Evolutionary conservation across 2,113 vertebrate species (phyloP).

Genomic region (Ondatra zibethicus): DNA sequence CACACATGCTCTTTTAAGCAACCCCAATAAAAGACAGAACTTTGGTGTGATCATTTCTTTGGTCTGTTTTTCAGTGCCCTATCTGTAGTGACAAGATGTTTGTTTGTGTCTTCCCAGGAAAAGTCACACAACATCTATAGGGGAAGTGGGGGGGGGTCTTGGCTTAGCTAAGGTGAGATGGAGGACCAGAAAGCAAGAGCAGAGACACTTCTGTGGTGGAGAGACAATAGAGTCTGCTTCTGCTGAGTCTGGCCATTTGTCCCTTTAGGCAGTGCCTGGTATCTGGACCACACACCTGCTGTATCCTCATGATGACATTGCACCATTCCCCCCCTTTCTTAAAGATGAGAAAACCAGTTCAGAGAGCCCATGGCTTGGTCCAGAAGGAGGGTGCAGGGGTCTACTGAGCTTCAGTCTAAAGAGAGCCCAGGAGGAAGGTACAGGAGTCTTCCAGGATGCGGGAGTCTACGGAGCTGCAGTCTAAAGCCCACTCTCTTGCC

Average conservation of each 20-base stretch:
- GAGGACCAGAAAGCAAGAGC: neutral
- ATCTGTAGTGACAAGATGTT: neutral
- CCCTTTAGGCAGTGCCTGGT: neutral
- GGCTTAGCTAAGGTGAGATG: too few relatives aligned
- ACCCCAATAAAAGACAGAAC: neutral
- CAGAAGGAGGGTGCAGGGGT: neutral
- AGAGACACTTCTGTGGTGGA: neutral
- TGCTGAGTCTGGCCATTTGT: neutral
- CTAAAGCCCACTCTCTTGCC: neutral
- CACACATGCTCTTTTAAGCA: neutral
- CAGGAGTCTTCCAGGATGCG: too few relatives aligned
- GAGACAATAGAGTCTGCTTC: neutral
- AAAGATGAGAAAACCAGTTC: neutral
- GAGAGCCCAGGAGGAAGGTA: neutral
- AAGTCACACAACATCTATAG: neutral
- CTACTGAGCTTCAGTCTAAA: too few relatives aligned
- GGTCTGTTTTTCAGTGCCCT: neutral
- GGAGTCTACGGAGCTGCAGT: neutral
- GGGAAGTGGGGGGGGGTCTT: neutral
- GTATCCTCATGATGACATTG: neutral
- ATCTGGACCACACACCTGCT: rapidly evolving
- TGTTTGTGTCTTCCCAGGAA: neutral
- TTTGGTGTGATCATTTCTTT: neutral
- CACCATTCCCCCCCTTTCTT: neutral
- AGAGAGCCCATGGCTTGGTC: neutral